phyloP scores from a whole-genome alignment of 2,797 vertebrate species.

The Notolabrus celidotus region DNA sequence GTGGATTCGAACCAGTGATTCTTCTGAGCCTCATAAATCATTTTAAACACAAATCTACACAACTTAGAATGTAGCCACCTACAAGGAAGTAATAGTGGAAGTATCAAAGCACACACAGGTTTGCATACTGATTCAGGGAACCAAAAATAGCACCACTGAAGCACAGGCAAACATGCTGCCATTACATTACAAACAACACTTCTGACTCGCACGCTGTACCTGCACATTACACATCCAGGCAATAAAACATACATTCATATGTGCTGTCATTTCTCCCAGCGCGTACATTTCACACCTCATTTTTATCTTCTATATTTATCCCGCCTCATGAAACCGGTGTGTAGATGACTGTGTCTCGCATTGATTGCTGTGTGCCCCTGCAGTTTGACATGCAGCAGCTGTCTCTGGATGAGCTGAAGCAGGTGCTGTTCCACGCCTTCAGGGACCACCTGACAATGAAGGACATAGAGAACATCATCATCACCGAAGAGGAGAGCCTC shows the following conservation, averaged over 20 bases:
- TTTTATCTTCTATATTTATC: conserved; percentile 41
- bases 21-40: conserved; percentile 43
- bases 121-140: conserved; percentile 50
- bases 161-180: conserved; percentile 29
- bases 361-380: conserved; percentile 65
- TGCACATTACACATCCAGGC: conserved; percentile 1
- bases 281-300: conserved; percentile 29
- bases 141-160: conserved; percentile 48
- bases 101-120: conserved; percentile 27
- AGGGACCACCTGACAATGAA: conserved; percentile 98
- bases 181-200: conserved; percentile 36
- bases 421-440: conserved; percentile 98
- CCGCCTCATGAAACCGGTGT: conserved; percentile 29
- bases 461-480: conserved; percentile 99
- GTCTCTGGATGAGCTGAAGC: conserved; percentile 98
- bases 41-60: conserved; percentile 27
- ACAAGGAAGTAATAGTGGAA: conserved; percentile 12
- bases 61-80: conserved; percentile 13
- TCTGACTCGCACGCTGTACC: conserved; percentile 1
- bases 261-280: neutral
- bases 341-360: conserved; percentile 52
- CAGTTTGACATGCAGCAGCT: conserved; percentile 99
- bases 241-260: conserved; percentile 7
- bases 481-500: conserved; percentile 98
- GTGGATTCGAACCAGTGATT: conserved; percentile 15